Evolutionary conservation across 35 echinoderm and acorn worm species (phyloP).

Genomic region (Amphiura filiformis): DNA sequence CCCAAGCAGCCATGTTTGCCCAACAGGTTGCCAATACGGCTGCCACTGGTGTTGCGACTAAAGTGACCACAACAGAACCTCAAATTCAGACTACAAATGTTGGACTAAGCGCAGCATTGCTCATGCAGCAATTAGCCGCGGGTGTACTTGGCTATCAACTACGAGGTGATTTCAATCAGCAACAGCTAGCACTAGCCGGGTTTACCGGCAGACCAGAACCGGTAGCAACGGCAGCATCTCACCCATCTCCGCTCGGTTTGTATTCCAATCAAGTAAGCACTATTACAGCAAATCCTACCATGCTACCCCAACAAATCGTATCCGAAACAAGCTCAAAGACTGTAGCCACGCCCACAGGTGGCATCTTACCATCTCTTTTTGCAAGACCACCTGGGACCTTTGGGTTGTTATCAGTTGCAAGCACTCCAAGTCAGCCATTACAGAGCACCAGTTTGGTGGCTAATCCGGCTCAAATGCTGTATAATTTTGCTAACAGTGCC

Average conservation of each 20-base stretch:
- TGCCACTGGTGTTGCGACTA: not conserved
- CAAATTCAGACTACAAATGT: not conserved
- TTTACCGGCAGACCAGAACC: not conserved
- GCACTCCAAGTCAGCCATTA: not conserved
- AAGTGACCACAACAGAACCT: not conserved
- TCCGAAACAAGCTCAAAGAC: not conserved
- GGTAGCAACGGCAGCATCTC: not conserved
- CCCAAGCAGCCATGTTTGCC: not conserved
- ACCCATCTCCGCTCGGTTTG: not conserved
- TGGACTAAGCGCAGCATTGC: not conserved
- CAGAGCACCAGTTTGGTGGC: not conserved
- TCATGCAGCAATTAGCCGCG: not conserved
- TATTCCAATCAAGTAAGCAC: not conserved
- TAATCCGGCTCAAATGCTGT: not conserved
- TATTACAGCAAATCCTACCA: not conserved
- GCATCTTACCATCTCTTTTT: not conserved
- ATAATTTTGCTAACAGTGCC: not conserved
- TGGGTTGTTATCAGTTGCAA: not conserved
- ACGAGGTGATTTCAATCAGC: not conserved
- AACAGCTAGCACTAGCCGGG: not conserved
- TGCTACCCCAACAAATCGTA: not conserved
- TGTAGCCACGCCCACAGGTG: not conserved
- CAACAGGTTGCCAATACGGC: not conserved
- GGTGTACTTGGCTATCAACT: not conserved
- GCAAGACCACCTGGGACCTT: not conserved